Base-by-base conservation (phyloP, 2,113 vertebrate species). In the Poecile atricapillus region DNA sequence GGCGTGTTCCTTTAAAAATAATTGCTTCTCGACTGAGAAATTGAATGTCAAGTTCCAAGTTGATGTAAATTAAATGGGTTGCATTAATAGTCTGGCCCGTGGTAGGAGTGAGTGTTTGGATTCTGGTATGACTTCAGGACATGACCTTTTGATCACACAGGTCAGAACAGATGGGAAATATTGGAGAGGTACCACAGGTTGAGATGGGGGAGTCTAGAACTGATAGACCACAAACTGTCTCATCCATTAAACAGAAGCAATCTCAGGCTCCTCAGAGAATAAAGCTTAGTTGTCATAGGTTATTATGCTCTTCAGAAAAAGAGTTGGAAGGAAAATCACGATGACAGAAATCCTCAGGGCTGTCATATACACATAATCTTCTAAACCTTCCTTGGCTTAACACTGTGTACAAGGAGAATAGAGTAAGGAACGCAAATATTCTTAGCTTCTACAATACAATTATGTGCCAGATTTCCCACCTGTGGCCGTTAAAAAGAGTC, bases 1-100 rank as follows among this genome's bases (percentile, higher is more conserved):
- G 94, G 93, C 93, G 50, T 94, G 94, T 89, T 96, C 73, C 84
- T 97, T 96, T 96, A 94, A 96, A 96, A 97, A 92, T 97, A 97
- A 97, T 97, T 97, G 96, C 92, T 95, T 95, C 92, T 97, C 59
- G 89, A 95, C 58, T 59, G 82, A 94, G 91, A 95, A 97, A 97
- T 91, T 82, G 89, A 83, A 92, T 67, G 93, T 94, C 96, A 93
- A 62, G 79, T 87, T 91, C 79, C 67, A 95, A 81, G 71, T 50
- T 89, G 91, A 94, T 87, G 73, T 94, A 96, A 93, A 96, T 97
- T 96, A 96, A 95, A 88, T 87, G 49, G 58, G 78, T 91, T 97
- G 88, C 88, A 68, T 94, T 96, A 95, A 96, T 80, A 96, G 79
- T 83, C 82, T 96, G 96, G 89, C 87, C 52, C 0, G 0, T 83